A percentile compares a stretch with the other conserved stretches of the same genome.
phyloP scores from a whole-genome alignment of 2,797 vertebrate genomes.

The Manis javanica region DNA sequence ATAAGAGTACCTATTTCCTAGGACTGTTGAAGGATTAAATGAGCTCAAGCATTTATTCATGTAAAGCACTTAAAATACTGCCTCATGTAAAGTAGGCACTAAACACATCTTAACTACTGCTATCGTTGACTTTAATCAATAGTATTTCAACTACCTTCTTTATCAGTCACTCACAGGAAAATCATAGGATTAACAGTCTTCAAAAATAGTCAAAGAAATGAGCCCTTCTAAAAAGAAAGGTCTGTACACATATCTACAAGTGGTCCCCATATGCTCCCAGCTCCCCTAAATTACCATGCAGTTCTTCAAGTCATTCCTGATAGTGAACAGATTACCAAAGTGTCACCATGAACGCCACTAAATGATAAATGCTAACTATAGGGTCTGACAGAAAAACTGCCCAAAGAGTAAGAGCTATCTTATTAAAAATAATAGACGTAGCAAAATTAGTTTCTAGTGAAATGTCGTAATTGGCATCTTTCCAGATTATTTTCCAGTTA shows the following conservation, averaged over 20 bases:
- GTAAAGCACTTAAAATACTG: neutral
- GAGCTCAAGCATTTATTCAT: neutral
- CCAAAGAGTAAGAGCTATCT: constrained; percentile 21
- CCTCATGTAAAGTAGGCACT: neutral
- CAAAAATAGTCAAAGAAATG: neutral
- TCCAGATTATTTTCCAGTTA: constrained; percentile 18
- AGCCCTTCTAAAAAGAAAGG: neutral
- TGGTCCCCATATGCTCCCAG: neutral
- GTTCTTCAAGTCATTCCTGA: neutral
- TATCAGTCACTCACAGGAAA: neutral
- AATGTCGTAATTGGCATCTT: constrained; percentile 35
- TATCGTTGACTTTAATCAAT: neutral
- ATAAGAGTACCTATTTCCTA: neutral
- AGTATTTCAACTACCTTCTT: neutral
- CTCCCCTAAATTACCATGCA: neutral
- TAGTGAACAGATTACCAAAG: neutral
- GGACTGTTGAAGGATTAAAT: neutral
- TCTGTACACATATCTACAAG: neutral
- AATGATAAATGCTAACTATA: neutral
- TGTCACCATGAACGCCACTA: neutral
- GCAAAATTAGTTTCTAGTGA: constrained; percentile 42
- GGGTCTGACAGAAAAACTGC: neutral
- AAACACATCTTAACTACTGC: neutral
- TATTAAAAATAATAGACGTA: constrained; percentile 53
- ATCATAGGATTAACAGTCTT: neutral